Conservation (phyloP, 1,140 invertebrate genomes). For the Drosophila rufa region DNA sequence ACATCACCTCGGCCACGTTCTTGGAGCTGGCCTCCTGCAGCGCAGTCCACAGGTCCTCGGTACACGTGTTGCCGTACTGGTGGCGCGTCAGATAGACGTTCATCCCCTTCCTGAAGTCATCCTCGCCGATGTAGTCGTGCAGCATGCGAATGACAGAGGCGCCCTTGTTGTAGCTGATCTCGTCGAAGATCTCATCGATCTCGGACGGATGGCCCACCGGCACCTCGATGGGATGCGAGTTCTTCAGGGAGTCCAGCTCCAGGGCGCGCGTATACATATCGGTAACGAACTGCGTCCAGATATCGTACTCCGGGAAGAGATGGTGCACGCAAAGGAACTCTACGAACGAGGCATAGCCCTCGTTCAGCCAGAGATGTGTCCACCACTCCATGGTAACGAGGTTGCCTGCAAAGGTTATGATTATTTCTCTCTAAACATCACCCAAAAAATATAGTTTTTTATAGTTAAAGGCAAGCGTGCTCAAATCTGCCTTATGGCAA, state of each 20-base stretch:
- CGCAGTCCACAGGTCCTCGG: slow-evolving; percentile 97
- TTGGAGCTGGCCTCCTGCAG: slow-evolving; percentile 95
- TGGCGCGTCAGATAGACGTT: slow-evolving; percentile 95
- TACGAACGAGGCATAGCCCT: slow-evolving; percentile 96
- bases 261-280: slow-evolving; percentile 93
- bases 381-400: slow-evolving; percentile 97
- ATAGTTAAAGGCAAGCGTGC: no score
- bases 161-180: slow-evolving; percentile 97
- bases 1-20: slow-evolving; percentile 96
- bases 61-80: slow-evolving; percentile 95
- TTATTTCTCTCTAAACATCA: background rate
- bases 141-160: slow-evolving; percentile 98
- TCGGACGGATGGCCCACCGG: slow-evolving; percentile 95
- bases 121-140: slow-evolving; percentile 97
- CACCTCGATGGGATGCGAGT: slow-evolving; percentile 96
- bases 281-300: slow-evolving; percentile 96
- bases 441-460: no score
- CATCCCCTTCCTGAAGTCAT: slow-evolving; percentile 98
- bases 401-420: slow-evolving; percentile 75
- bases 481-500: no score
- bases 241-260: slow-evolving; percentile 95
- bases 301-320: slow-evolving; percentile 96
- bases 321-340: slow-evolving; percentile 95
- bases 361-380: slow-evolving; percentile 95
- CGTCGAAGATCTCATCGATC: slow-evolving; percentile 98